Evolutionary conservation across 2,888 invertebrate species (phyloP).

Genomic region (Scaeva pyrastri): DNA sequence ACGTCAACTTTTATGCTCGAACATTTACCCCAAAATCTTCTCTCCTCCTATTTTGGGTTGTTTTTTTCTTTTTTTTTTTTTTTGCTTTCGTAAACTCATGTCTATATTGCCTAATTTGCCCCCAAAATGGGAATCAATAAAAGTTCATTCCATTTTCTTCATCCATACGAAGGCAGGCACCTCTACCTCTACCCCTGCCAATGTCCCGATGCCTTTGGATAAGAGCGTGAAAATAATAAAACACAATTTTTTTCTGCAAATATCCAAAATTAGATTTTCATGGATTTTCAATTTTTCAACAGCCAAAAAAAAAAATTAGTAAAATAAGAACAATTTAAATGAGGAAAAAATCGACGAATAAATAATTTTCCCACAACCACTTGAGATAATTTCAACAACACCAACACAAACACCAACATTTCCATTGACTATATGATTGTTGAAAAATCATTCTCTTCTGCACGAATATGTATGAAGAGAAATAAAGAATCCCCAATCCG

Average conservation of each 20-base stretch:
- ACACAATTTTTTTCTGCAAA: constrained; percentile 1
- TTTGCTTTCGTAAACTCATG: constrained; percentile 35
- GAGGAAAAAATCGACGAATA: constrained; percentile 7
- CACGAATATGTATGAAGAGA: neutral
- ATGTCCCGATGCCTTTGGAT: neutral
- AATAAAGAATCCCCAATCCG: constrained; percentile 21
- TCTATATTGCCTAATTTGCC: constrained; percentile 61
- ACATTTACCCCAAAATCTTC: constrained; percentile 9
- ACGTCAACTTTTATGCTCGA: constrained; percentile 47
- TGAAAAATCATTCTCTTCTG: neutral
- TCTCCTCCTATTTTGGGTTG: neutral
- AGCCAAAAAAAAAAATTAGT: neutral
- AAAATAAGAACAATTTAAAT: constrained; percentile 10
- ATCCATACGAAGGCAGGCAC: neutral
- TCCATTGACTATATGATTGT: neutral
- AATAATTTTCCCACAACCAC: constrained; percentile 37
- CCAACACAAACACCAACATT: constrained; percentile 28
- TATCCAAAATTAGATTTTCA: constrained; percentile 36
- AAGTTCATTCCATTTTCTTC: constrained; percentile 40
- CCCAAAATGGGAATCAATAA: constrained; percentile 60
- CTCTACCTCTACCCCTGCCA: neutral
- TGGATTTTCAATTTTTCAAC: constrained; percentile 15
- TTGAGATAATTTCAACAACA: constrained; percentile 40
- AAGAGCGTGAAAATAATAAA: neutral
- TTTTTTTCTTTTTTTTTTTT: neutral